Evolutionary conservation across 2,888 invertebrate genomes (phyloP), one percentile per base, ranked within the genome.

Genomic region (Eupeodes luniger): DNA sequence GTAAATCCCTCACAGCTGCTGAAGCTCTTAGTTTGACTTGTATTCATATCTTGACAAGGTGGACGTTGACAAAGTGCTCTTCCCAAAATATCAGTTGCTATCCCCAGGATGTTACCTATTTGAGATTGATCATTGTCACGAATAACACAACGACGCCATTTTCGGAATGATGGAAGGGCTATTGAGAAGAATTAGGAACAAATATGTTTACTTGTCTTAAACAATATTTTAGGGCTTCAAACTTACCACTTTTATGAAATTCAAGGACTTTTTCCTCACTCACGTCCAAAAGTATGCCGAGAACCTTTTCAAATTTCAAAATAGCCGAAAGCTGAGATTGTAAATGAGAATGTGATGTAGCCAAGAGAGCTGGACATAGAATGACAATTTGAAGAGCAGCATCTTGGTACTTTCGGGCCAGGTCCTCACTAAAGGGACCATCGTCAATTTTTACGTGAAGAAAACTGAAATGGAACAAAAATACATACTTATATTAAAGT

Each of bases 81-180:
- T 14, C 97, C 96, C 44, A 97, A 94, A 88, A 97, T 97, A 34
- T 96, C 96, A 89, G 97, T 96, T 0, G 97, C 97, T 9, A 96
- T 96, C 0, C 96, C 96, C n/a, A 98, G 94, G 91, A 98, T 96
- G 87, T 97, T 97, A 89, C 97, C 96, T 51, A 97, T 97, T 92
- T 97, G 97, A 0, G 96, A 96, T 75, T 96, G 96, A 92, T 98
- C 98, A 92, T 97, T 97, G 91, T 97, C 97, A 69, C 96, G 96
- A 19, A 97, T 96, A 62, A 95, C 95, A 94, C 97, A 96, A 92
- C 97, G 96, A 84, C 96, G 96, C 98, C 98, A 98, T 91, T 96
- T 96, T 82, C 96, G 95, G 92, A 96, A 97, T 64, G 95, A 95
- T 4, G 96, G 95, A 90, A 97, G 95, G 69, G 96, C 96, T 91